Conservation (phyloP, 2,113 vertebrate genomes). For the Puntigrus tetrazona region DNA sequence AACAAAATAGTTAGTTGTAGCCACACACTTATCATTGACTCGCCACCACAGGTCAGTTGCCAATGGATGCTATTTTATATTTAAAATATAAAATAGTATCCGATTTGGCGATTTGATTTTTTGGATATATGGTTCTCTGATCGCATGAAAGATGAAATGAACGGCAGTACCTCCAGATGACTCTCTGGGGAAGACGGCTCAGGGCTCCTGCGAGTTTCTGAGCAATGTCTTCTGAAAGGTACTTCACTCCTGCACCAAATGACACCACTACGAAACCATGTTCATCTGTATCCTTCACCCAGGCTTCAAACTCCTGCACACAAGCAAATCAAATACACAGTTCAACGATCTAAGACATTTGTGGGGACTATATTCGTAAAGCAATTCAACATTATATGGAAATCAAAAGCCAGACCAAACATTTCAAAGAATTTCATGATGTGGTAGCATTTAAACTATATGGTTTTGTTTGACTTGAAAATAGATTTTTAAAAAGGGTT, state of each 20-base stretch:
- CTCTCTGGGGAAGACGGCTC: constrained; percentile 86
- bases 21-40: not conserved
- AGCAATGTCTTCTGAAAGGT: constrained; percentile 92
- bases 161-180: constrained; percentile 91
- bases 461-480: not conserved
- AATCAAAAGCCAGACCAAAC: not conserved
- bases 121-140: not conserved
- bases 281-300: constrained; percentile 86
- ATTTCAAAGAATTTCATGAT: not conserved
- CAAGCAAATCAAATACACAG: constrained; percentile 44
- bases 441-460: not conserved
- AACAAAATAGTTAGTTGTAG: not conserved
- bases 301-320: constrained; percentile 85
- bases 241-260: constrained; percentile 97
- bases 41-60: not conserved
- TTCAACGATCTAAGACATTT: not conserved
- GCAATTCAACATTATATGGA: not conserved
- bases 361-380: not conserved
- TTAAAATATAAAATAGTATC: too few species aligned
- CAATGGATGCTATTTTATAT: too few species aligned
- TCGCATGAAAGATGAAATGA: not conserved
- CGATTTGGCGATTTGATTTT: not conserved
- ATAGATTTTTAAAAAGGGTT: not conserved
- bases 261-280: constrained; percentile 95
- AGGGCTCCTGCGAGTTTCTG: constrained; percentile 89